Evolutionary conservation across 2,797 vertebrate genomes (phyloP).

Genomic region (Acanthurus tractus): DNA sequence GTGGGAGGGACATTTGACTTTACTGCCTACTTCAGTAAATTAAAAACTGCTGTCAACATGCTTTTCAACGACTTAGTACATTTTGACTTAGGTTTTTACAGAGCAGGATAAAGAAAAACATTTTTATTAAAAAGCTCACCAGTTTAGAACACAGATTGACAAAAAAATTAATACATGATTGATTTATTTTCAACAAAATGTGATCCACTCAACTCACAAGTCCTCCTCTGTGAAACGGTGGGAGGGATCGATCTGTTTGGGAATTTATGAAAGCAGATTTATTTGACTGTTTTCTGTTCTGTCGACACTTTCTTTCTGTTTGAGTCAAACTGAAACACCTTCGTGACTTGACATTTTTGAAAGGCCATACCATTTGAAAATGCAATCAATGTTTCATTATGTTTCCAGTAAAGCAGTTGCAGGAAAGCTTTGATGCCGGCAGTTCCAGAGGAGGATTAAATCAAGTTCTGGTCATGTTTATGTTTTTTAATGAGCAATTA

Average conservation of each 20-base stretch:
- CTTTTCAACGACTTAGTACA: neutral
- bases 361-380: slow-evolving; percentile 43
- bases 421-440: neutral
- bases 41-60: slow-evolving; percentile 32
- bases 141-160: neutral
- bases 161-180: neutral
- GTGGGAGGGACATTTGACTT: slow-evolving; percentile 40
- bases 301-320: slow-evolving; percentile 25
- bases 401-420: slow-evolving; percentile 38
- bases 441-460: neutral
- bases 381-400: slow-evolving; percentile 55
- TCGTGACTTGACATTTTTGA: slow-evolving; percentile 63
- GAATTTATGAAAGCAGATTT: slow-evolving; percentile 39
- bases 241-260: slow-evolving; percentile 36
- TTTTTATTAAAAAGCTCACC: neutral
- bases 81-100: neutral
- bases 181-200: neutral
- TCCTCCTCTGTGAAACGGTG: neutral
- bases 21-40: slow-evolving; percentile 23
- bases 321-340: slow-evolving; percentile 35
- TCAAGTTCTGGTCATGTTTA: neutral
- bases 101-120: too few relatives aligned
- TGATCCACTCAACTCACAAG: neutral
- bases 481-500: neutral
- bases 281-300: slow-evolving; percentile 12